These are phyloP conservation scores for Scaptodrosophila latifasciaeformis DNA, from an alignment of 2,888 invertebrate genomes.

Conservation along the genomic window DNA sequence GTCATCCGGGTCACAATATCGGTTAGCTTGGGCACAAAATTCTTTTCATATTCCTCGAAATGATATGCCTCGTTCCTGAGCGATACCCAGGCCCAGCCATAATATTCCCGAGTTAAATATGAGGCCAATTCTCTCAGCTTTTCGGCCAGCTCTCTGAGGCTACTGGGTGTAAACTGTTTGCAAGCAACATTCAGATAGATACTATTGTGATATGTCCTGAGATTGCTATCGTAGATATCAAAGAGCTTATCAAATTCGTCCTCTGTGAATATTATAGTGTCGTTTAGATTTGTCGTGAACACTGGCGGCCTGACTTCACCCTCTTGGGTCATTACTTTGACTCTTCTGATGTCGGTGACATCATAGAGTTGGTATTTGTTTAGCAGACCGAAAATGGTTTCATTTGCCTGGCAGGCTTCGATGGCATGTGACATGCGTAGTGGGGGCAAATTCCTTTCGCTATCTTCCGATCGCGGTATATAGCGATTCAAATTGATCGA, in stretches of 20 bases:
- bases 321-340: constrained; percentile 1
- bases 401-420: constrained; percentile 22
- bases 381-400: constrained; percentile 36
- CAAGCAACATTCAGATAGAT: constrained; percentile 18
- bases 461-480: not conserved
- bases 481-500: constrained; percentile 15
- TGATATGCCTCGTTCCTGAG: constrained; percentile 14
- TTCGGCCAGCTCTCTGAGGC: not conserved
- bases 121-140: not conserved
- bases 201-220: constrained; percentile 24
- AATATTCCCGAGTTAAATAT: not conserved
- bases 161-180: constrained; percentile 5
- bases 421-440: constrained; percentile 32
- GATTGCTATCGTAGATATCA: not conserved
- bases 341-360: constrained; percentile 1
- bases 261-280: constrained; percentile 3
- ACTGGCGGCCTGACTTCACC: not conserved
- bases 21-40: constrained; percentile 1
- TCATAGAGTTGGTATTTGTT: constrained; percentile 4
- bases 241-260: not conserved
- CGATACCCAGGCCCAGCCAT: constrained; percentile 6
- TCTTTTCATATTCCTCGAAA: constrained; percentile 1
- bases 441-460: not conserved
- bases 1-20: constrained; percentile 8
- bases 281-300: constrained; percentile 22